Evolutionary conservation across 2,113 vertebrate genomes (phyloP).

Genomic region (Limnothrissa miodon): DNA sequence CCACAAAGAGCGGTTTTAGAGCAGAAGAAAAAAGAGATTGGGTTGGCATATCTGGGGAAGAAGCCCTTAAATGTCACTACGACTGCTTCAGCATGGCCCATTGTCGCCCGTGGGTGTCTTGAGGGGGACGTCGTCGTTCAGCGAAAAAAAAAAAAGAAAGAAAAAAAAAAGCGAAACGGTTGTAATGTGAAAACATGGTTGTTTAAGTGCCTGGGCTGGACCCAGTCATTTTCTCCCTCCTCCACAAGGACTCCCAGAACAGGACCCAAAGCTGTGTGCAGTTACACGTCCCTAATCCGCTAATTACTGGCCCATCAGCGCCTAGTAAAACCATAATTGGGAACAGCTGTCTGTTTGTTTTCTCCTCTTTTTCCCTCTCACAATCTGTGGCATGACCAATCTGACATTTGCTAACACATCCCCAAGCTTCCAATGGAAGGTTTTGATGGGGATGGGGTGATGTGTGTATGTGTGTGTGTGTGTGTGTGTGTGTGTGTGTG

Average conservation of each 20-base stretch:
- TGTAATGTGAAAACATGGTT: conserved; percentile 62
- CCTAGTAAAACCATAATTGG: conserved; percentile 73
- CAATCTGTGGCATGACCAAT: conserved; percentile 58
- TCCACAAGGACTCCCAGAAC: conserved; percentile 56
- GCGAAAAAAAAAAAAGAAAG: neutral
- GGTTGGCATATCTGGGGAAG: neutral
- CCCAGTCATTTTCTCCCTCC: conserved; percentile 45
- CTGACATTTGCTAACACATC: conserved; percentile 63
- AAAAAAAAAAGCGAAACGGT: conserved; percentile 21
- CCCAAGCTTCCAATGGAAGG: conserved; percentile 53
- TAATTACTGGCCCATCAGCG: conserved; percentile 73
- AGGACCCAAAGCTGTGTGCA: conserved; percentile 63
- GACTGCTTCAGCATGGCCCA: neutral
- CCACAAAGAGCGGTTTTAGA: too few relatives aligned
- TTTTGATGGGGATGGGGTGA: neutral
- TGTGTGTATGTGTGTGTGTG: conserved; percentile 28
- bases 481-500: too few relatives aligned
- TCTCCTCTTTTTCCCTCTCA: conserved; percentile 53
- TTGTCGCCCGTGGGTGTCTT: conserved; percentile 46
- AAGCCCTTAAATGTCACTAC: neutral
- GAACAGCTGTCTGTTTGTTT: conserved; percentile 73
- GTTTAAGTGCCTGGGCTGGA: conserved; percentile 56
- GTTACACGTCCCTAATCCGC: conserved; percentile 71
- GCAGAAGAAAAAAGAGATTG: neutral
- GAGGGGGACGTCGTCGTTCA: conserved; percentile 40